These are phyloP conservation scores for Columbina picui DNA, from an alignment of 2,113 vertebrate genomes.

Conservation along the genomic window DNA sequence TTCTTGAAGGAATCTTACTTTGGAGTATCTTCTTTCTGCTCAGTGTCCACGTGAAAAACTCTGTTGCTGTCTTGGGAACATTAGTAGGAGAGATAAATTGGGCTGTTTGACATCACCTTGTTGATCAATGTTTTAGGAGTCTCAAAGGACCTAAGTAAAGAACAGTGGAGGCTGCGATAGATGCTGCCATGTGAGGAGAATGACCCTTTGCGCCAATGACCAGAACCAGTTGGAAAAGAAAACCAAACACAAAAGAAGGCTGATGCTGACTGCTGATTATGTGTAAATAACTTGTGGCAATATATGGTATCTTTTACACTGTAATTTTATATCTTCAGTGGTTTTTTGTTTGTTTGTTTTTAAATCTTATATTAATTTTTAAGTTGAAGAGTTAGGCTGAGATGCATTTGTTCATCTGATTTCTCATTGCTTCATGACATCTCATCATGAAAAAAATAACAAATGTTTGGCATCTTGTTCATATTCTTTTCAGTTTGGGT, in stretches of 20 bases:
- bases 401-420: neutral
- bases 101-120: constrained; percentile 71
- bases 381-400: neutral
- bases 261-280: neutral
- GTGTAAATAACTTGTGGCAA: neutral
- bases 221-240: neutral
- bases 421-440: neutral
- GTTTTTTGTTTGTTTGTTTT: neutral
- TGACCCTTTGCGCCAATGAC: neutral
- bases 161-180: neutral
- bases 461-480: neutral
- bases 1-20: neutral
- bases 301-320: rapidly evolving
- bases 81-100: constrained; percentile 34
- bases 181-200: neutral
- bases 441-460: rapidly evolving
- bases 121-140: constrained; percentile 42
- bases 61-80: neutral
- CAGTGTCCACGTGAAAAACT: neutral
- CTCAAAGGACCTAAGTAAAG: neutral
- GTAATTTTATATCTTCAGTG: neutral
- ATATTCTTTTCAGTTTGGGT: neutral
- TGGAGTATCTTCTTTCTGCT: neutral
- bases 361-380: neutral
- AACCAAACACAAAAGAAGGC: neutral